Conservation (phyloP, 2,888 invertebrate species). For the Mythimna lalbum region DNA sequence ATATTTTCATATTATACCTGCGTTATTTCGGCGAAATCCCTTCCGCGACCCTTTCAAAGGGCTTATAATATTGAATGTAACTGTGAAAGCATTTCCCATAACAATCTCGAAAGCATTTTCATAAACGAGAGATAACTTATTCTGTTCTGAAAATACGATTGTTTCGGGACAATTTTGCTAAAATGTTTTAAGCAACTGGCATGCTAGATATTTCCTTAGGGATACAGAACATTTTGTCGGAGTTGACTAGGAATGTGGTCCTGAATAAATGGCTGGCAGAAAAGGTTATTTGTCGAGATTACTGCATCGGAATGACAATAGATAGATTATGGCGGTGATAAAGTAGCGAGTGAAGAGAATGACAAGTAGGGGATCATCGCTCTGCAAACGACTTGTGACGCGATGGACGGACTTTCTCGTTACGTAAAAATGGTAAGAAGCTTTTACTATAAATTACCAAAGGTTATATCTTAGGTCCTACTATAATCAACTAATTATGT, state of each 20-base stretch:
- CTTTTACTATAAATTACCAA: neutral
- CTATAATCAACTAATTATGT: neutral
- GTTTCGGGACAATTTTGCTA: constrained; percentile 42
- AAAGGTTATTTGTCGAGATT: constrained; percentile 44
- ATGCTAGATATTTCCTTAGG: constrained; percentile 46
- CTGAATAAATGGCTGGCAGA: constrained; percentile 43
- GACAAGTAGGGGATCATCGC: constrained; percentile 62
- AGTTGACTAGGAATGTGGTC: constrained; percentile 31
- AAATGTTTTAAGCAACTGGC: constrained; percentile 45
- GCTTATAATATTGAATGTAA: constrained; percentile 48
- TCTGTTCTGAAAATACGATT: constrained; percentile 43
- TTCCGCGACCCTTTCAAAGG: constrained; percentile 37
- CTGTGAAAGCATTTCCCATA: constrained; percentile 44
- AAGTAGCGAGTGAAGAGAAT: constrained; percentile 59
- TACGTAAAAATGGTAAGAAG: constrained; percentile 42
- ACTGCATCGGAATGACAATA: constrained; percentile 52
- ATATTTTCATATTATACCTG: constrained; percentile 40
- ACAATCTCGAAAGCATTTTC: constrained; percentile 41
- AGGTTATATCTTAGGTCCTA: neutral
- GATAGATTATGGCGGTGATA: constrained; percentile 61
- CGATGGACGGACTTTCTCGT: constrained; percentile 33
- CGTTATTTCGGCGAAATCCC: constrained; percentile 40
- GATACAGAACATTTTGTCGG: constrained; percentile 43
- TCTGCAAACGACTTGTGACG: constrained; percentile 49
- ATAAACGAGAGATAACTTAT: constrained; percentile 37